phyloP scores from a whole-genome alignment of 2,888 invertebrate genomes.

The Sycophila texana region DNA sequence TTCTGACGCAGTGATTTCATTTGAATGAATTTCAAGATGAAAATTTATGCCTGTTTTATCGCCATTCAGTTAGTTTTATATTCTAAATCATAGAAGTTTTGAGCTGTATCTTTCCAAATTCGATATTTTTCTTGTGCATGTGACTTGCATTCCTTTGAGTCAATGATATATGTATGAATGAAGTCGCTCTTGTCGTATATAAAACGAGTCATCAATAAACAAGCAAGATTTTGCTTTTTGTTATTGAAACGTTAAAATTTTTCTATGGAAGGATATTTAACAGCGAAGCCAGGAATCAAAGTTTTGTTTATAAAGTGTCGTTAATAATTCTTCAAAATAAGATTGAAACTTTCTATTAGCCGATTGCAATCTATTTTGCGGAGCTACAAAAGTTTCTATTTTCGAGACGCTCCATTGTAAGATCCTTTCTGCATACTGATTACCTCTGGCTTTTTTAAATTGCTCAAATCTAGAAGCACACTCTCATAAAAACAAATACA shows the following conservation, averaged over 20 bases:
- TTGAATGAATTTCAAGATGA: constrained; percentile 19
- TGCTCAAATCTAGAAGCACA: constrained; percentile 9
- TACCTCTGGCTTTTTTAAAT: not conserved
- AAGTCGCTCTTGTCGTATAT: not conserved
- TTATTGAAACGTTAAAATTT: not conserved
- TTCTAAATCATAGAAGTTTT: constrained; percentile 11
- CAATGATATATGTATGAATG: not conserved
- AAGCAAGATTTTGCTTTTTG: not conserved
- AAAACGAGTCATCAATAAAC: not conserved
- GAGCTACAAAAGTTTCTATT: constrained; percentile 25
- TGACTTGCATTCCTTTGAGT: not conserved
- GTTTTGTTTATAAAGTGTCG: not conserved
- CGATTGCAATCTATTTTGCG: constrained; percentile 5
- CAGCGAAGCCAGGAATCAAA: not conserved
- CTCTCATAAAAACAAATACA: constrained; percentile 4
- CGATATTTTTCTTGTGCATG: not conserved
- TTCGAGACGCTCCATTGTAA: constrained; percentile 5
- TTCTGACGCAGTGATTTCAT: constrained; percentile 21
- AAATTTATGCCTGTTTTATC: constrained; percentile 19
- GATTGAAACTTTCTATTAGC: constrained; percentile 3
- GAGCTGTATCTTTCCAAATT: not conserved
- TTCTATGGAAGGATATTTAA: not conserved
- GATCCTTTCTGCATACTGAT: too few relatives aligned
- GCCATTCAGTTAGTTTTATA: constrained; percentile 29
- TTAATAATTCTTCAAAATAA: constrained; percentile 19